Base-by-base conservation (phyloP, 37 sponge, comb jelly and placozoan species). In the Aplysina aerophoba region DNA sequence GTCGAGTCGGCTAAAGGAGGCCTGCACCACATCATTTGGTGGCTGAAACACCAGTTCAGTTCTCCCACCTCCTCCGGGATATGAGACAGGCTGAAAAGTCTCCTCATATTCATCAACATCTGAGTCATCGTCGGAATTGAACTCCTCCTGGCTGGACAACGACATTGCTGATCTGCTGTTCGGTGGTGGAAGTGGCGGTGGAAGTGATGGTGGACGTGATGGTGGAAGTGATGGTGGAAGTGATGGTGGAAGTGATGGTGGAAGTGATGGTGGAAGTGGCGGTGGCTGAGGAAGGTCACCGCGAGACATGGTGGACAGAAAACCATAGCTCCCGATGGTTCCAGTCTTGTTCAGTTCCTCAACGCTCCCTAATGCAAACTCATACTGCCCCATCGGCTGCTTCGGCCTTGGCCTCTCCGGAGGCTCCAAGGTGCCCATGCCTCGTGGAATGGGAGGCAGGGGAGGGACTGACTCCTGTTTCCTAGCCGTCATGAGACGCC, bases 381-480 rank as follows among this genome's bases (percentile, higher is more conserved):
- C n/a, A n/a, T 71, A 21, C 20, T 17, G 2, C 34, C 37, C 20
- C 4, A 19, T 71, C 35, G 34, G 73, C 5, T 3, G 37, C 21
- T 25, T 19, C 21, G 35, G 12, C 15, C 82, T 60, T 0, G 82
- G 4, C 35, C 15, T 17, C 22, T 59, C 30, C 15, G 59, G 21
- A 57, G 21, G 4, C 2, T 4, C 21, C 21, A 16, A 19, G 38
- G 63, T n/a, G n/a, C n/a, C n/a, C n/a, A n/a, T n/a, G n/a, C n/a
- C n/a, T n/a, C 59, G 61, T 4, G 57, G 81, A 4, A 36, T 15
- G 61, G 59, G 81, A 81, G 81, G 61, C 8, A 55, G 31, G 61
- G 37, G 59, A 8, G 81, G 81, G 38, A 41, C 50, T 30, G 21
- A 27, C 0, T 15, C 14, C 27, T 37, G 55, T 17, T 20, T 35